A percentile compares a stretch with the other conserved stretches of the same genome.
Conservation (phyloP, 2,888 invertebrate genomes). For the Biston stratarius region DNA sequence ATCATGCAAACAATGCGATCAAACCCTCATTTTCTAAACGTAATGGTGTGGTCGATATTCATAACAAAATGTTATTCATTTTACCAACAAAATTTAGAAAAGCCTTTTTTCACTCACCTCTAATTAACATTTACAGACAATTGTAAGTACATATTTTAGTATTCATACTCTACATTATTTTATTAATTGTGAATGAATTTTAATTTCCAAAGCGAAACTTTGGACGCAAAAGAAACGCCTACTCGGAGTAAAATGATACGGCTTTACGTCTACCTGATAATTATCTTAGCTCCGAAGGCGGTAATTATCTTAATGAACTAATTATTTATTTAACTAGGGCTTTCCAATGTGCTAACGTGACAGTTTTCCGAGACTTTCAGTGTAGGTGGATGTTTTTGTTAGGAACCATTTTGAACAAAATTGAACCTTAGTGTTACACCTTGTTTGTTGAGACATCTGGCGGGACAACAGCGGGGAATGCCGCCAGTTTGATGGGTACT, state of each 20-base stretch:
- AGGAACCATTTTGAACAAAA: not conserved
- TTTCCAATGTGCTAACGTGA: conserved; percentile 10
- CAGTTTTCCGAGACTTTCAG: not conserved
- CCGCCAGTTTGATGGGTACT: no score
- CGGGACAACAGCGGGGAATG: no score
- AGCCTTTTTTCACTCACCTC: no score
- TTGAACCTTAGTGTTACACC: not conserved
- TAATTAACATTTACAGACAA: no score
- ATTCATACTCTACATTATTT: not conserved
- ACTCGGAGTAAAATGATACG: conserved; percentile 1
- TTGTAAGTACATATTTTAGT: no score
- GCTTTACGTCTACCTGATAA: conserved; percentile 8
- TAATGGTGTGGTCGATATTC: no score
- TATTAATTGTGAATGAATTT: not conserved
- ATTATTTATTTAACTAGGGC: conserved; percentile 21
- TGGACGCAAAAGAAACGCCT: not conserved
- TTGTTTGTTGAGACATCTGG: no score
- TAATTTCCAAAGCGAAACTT: conserved; percentile 1
- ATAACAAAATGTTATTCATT: no score
- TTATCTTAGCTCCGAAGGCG: conserved; percentile 8
- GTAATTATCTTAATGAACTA: conserved; percentile 6
- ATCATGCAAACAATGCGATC: no score
- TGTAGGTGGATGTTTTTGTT: not conserved
- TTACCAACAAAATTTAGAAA: no score
- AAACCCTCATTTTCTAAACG: no score